phyloP scores from a whole-genome alignment of 1,140 invertebrate species.

The Drosophila sucinea region DNA sequence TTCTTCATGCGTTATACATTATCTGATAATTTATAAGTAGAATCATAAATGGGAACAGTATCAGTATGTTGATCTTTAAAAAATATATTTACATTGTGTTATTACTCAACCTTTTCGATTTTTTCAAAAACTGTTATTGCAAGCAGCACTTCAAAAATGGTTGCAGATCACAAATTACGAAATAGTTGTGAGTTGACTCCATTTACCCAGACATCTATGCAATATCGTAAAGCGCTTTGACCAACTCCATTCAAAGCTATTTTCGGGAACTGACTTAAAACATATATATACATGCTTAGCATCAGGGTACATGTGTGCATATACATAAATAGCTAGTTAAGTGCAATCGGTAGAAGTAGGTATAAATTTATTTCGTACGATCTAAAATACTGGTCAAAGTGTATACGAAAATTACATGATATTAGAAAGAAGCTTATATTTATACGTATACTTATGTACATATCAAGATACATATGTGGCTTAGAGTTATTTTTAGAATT shows the following conservation, averaged over 20 bases:
- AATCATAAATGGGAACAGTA: background rate
- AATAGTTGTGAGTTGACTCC: background rate
- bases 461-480: constrained; percentile 5
- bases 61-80: background rate
- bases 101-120: background rate
- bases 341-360: background rate
- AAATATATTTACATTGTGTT: background rate
- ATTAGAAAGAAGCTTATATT: constrained; percentile 7
- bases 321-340: background rate
- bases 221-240: background rate
- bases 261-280: background rate
- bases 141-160: background rate
- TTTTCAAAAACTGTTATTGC: background rate
- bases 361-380: constrained; percentile 19
- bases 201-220: background rate
- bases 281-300: background rate
- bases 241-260: background rate
- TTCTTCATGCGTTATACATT: background rate
- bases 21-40: background rate
- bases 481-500: background rate
- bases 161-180: background rate
- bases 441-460: background rate
- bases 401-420: constrained; percentile 23
- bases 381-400: constrained; percentile 35
- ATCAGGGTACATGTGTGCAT: background rate